Evolutionary conservation across 2,888 invertebrate genomes (phyloP).

Genomic region (Alentia gelatinosa): DNA sequence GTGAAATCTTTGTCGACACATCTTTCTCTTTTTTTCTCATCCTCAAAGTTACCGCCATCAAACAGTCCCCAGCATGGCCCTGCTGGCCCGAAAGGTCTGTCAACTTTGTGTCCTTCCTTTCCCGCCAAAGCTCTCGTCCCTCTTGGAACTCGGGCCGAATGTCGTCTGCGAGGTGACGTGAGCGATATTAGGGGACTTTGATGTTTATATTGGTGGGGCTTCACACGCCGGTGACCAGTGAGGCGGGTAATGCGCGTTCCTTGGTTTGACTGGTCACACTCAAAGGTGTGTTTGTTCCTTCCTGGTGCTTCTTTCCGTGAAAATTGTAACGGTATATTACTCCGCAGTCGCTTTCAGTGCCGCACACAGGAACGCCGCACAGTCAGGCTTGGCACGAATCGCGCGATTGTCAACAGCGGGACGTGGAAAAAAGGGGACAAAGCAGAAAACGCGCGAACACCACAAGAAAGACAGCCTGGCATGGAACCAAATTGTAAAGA

Average conservation of each 20-base stretch:
- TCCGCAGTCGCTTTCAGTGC: background rate
- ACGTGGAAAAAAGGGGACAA: background rate
- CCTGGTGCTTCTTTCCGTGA: background rate
- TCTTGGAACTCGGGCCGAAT: background rate
- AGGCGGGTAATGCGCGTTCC: background rate
- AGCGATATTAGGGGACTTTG: slow-evolving; percentile 25
- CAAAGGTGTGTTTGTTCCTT: slow-evolving; percentile 13
- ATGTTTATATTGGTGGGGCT: background rate
- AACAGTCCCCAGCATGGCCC: background rate
- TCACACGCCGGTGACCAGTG: background rate
- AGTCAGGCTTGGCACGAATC: background rate
- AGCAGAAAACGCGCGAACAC: slow-evolving; percentile 10
- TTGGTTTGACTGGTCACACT: background rate
- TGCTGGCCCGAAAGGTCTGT: too few relatives aligned
- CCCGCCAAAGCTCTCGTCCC: background rate
- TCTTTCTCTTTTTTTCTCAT: background rate
- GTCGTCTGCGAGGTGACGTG: background rate
- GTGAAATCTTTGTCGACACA: slow-evolving; percentile 1
- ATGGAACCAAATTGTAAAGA: background rate
- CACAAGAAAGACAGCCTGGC: background rate
- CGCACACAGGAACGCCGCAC: background rate
- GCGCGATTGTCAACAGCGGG: slow-evolving; percentile 29
- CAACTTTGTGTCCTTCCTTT: background rate
- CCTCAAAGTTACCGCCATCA: background rate
- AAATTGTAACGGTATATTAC: slow-evolving; percentile 1